Conservation (phyloP, 2,888 invertebrate species). For the Harpagoxenus sublaevis region DNA sequence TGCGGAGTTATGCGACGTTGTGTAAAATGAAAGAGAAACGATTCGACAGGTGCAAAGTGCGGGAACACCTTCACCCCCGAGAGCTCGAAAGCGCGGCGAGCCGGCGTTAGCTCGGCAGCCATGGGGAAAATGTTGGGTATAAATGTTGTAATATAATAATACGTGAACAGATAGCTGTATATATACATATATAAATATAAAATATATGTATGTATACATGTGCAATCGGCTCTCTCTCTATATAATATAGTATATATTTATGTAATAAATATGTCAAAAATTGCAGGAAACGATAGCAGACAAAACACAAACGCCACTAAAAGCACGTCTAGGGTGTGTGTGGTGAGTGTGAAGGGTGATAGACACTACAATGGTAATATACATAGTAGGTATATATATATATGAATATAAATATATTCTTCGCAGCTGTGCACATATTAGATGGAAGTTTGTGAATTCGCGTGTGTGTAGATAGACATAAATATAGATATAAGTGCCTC, state of each 20-base stretch:
- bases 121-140: constrained; percentile 64
- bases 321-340: constrained; percentile 83
- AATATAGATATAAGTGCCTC: constrained; percentile 37
- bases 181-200: constrained; percentile 47
- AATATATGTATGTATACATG: constrained; percentile 39
- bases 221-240: constrained; percentile 51
- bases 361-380: constrained; percentile 77
- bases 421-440: constrained; percentile 82
- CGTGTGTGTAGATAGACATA: constrained; percentile 47
- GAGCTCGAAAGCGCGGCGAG: constrained; percentile 61
- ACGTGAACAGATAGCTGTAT: constrained; percentile 60
- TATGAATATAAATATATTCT: constrained; percentile 62
- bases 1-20: constrained; percentile 45
- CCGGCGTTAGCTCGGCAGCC: constrained; percentile 76
- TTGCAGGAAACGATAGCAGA: constrained; percentile 76
- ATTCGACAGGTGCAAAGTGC: constrained; percentile 44
- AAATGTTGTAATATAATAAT: constrained; percentile 60
- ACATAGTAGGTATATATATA: constrained; percentile 48
- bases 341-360: constrained; percentile 79
- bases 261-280: constrained; percentile 59
- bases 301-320: constrained; percentile 85
- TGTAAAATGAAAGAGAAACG: constrained; percentile 11
- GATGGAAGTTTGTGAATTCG: constrained; percentile 73
- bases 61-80: constrained; percentile 33
- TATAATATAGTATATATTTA: constrained; percentile 50